These are phyloP conservation scores for Vidua chalybeata DNA, from an alignment of 2,113 vertebrate species.

Conservation along the genomic window DNA sequence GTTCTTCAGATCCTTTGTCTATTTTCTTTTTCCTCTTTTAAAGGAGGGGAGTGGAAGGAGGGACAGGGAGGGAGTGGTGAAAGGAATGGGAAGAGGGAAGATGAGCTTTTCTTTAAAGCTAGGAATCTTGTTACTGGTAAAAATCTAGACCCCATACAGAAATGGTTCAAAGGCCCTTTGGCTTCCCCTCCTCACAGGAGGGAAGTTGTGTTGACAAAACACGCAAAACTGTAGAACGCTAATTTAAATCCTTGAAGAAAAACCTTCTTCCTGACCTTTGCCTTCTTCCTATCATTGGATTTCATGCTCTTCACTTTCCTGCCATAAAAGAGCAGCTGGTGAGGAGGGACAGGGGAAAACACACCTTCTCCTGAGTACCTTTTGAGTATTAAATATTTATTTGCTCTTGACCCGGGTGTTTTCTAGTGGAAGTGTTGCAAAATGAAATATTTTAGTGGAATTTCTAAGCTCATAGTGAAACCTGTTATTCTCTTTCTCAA, in stretches of 20 bases:
- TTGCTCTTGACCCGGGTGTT: background rate
- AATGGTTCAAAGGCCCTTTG: slow-evolving; percentile 54
- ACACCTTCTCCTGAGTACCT: slow-evolving; percentile 35
- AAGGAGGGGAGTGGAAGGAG: background rate
- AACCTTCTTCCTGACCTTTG: slow-evolving; percentile 63
- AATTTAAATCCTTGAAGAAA: slow-evolving; percentile 59
- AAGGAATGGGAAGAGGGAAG: background rate
- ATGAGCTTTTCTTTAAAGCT: slow-evolving; percentile 21
- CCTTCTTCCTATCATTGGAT: slow-evolving; percentile 57
- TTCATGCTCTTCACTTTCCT: slow-evolving; percentile 59
- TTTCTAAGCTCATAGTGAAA: background rate
- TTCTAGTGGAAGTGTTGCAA: background rate
- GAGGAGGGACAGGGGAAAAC: background rate
- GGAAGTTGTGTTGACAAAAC: slow-evolving; percentile 63
- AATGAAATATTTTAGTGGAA: background rate
- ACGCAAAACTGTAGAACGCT: slow-evolving; percentile 46
- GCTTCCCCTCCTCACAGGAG: slow-evolving; percentile 39
- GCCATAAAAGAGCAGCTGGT: slow-evolving; percentile 63
- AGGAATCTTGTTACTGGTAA: background rate
- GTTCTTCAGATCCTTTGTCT: slow-evolving; percentile 28
- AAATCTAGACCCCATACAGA: slow-evolving; percentile 39
- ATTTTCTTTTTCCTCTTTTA: slow-evolving; percentile 15
- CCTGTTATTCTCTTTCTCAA: background rate
- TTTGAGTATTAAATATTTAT: slow-evolving; percentile 45
- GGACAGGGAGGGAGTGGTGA: background rate